Percentiles rank a stretch among this genome's conserved stretches.
Conservation (phyloP, 2,797 vertebrate genomes). For the Sebastes diaconus region DNA sequence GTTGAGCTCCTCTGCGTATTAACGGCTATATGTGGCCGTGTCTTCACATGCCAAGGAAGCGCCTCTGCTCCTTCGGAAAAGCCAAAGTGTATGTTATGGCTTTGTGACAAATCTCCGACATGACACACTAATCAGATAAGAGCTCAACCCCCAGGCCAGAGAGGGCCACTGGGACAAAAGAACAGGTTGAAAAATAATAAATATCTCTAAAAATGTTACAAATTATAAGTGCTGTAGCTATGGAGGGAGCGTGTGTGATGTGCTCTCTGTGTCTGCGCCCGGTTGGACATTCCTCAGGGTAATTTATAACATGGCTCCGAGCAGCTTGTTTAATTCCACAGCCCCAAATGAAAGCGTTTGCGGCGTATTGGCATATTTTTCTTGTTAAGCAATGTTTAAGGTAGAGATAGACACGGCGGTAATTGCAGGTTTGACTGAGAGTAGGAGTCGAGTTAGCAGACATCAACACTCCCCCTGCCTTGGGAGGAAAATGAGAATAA, state of each 20-base stretch:
- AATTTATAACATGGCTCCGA: conserved; percentile 86
- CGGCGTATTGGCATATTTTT: conserved; percentile 87
- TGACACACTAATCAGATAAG: conserved; percentile 83
- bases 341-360: conserved; percentile 87
- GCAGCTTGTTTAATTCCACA: conserved; percentile 85
- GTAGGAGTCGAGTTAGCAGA: conserved; percentile 80
- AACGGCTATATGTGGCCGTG: conserved; percentile 45
- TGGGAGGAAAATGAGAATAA: conserved; percentile 72
- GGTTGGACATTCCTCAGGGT: conserved; percentile 86
- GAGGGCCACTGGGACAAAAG: conserved; percentile 80
- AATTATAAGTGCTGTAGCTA: conserved; percentile 80
- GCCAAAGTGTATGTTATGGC: conserved; percentile 69
- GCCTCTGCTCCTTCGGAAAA: conserved; percentile 43
- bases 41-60: conserved; percentile 63
- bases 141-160: conserved; percentile 74
- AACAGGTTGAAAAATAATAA: conserved; percentile 80
- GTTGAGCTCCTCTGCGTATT: conserved; percentile 36
- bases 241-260: conserved; percentile 74
- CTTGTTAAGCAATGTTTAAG: conserved; percentile 91
- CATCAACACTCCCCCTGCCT: conserved; percentile 74
- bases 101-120: conserved; percentile 82
- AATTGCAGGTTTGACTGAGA: conserved; percentile 85
- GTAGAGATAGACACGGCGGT: conserved; percentile 85
- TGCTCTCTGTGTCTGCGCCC: conserved; percentile 76
- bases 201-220: conserved; percentile 83